Conservation (phyloP, 2,797 vertebrate genomes). For the Scolopax bukidnonensis region DNA sequence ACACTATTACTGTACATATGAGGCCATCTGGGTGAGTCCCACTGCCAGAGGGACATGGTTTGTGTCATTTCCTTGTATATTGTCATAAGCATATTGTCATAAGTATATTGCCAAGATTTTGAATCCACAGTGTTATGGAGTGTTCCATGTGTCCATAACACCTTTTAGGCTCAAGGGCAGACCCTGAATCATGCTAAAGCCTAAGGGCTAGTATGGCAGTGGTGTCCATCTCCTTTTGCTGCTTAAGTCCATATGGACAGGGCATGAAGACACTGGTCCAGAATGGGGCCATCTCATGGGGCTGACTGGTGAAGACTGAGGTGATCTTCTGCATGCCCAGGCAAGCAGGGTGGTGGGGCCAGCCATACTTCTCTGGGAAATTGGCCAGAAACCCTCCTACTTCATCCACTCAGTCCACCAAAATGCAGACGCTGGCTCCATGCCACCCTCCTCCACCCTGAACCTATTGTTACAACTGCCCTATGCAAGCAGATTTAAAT, state of each 20-base stretch:
- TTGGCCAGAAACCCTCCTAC: not conserved
- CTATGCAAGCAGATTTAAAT: not conserved
- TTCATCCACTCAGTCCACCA: not conserved
- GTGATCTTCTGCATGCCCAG: not conserved
- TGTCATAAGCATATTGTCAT: not conserved
- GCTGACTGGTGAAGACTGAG: not conserved
- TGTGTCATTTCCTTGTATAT: not conserved
- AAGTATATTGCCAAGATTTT: not conserved
- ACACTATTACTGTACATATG: fast-evolving
- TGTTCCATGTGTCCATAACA: not conserved
- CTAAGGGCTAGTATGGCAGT: not conserved
- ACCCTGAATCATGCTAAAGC: not conserved
- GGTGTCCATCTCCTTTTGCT: not conserved
- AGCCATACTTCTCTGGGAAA: fast-evolving
- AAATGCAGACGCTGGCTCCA: not conserved
- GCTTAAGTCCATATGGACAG: not conserved
- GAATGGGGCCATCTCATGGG: not conserved
- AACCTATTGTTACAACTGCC: not conserved
- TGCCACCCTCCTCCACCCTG: fast-evolving
- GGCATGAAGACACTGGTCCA: not conserved
- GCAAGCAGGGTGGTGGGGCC: fast-evolving
- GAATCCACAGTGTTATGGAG: not conserved
- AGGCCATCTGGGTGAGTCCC: not conserved
- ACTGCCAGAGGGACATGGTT: not conserved
- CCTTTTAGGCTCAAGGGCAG: not conserved